Evolutionary conservation across 1,140 invertebrate genomes (phyloP), one percentile per base, ranked within the genome.

Genomic region (Lepidotrigona ventralis): DNA sequence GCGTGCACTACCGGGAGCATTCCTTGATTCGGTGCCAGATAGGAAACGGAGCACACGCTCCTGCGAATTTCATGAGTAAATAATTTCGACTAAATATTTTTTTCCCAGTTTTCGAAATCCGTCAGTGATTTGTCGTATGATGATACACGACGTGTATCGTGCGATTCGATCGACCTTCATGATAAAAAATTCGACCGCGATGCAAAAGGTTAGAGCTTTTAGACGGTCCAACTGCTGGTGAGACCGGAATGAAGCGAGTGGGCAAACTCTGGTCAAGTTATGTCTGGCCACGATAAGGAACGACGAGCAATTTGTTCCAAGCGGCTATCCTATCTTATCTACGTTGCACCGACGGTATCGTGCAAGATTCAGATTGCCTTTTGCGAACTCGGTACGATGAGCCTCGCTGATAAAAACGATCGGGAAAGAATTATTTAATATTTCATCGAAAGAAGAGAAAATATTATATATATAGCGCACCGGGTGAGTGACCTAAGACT

Each of bases 1-100:
- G 83, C 87, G 63, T 60, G 79, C n/a, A n/a, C n/a, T n/a, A 82
- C 87, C 77, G 82, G 79, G 76, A 82, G 74, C 71, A 68, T 79
- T 78, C 71, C 87, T 88, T 88, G 87, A 88, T 88, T 83, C 87
- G 70, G 76, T 87, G 87, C 87, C 87, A 88, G 87, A 85, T 88
- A 88, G 60, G 60, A 76, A 39, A 68, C 86, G 75, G n/a, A n/a
- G n/a, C 68, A 71, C 77, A 58, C 60, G 77, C 77, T 69, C 39
- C 64, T 74, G 69, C 72, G 70, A 88, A 86, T 84, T 81, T n/a
- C n/a, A n/a, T n/a, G n/a, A n/a, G n/a, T n/a, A n/a, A n/a, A n/a
- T n/a, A n/a, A n/a, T n/a, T n/a, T n/a, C 78, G 74, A 84, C 39
- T 84, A 79, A 73, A 87, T 88, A 72, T 83, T 46, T 46, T 46